These are phyloP conservation scores for Neotoma lepida DNA, from an alignment of 2,113 vertebrate species.

Conservation along the genomic window DNA sequence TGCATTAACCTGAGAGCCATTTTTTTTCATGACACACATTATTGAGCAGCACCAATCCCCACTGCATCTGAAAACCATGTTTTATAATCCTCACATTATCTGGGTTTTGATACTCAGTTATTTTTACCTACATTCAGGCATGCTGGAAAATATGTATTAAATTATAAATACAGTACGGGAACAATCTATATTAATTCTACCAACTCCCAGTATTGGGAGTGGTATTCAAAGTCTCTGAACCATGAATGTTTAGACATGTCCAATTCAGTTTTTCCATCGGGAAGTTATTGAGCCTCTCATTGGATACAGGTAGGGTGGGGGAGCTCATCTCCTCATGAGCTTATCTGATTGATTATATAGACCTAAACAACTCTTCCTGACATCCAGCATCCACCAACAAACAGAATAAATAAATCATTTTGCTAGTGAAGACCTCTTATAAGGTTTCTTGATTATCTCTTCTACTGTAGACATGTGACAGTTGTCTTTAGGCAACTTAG, in stretches of 20 bases:
- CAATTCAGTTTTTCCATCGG: neutral
- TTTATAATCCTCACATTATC: neutral
- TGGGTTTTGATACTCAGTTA: neutral
- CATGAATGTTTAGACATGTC: neutral
- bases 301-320: neutral
- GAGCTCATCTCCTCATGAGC: neutral
- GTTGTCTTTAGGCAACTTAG: neutral
- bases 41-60: neutral
- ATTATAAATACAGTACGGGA: neutral
- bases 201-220: neutral
- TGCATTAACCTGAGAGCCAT: neutral
- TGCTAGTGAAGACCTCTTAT: neutral
- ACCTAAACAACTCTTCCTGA: neutral
- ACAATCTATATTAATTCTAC: neutral
- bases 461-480: neutral
- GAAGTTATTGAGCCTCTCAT: neutral
- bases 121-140: neutral
- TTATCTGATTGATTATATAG: neutral
- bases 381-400: neutral
- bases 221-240: neutral
- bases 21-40: neutral
- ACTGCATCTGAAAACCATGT: neutral
- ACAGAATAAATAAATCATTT: neutral
- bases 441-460: neutral
- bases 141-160: neutral